phyloP scores from a whole-genome alignment of 35 echinoderm and acorn worm genomes.

The Apostichopus japonicus region DNA sequence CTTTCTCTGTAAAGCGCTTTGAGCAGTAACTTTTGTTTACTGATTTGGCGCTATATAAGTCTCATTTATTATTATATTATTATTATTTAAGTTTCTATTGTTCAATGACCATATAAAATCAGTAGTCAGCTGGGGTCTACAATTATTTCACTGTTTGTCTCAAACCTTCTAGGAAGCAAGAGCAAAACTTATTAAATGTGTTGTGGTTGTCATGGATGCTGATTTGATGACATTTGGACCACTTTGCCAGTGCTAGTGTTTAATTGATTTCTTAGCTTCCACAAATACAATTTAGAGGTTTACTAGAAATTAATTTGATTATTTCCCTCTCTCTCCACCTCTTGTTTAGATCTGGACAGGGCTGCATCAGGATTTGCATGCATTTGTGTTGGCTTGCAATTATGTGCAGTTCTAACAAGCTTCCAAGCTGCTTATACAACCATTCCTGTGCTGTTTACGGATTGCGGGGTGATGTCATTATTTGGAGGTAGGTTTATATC shows the following conservation, averaged over 20 bases:
- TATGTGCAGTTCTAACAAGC: constrained; percentile 87
- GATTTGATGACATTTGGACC: constrained; percentile 1
- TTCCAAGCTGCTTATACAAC: constrained; percentile 86
- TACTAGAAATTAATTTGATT: constrained; percentile 37
- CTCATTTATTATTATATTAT: no score
- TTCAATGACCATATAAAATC: constrained; percentile 48
- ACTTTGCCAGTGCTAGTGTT: neutral
- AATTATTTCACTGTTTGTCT: constrained; percentile 9
- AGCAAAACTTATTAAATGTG: constrained; percentile 13
- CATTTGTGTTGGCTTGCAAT: constrained; percentile 75
- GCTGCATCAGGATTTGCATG: constrained; percentile 70
- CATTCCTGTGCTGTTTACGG: constrained; percentile 77
- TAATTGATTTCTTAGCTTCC: constrained; percentile 20
- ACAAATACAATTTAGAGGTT: constrained; percentile 29
- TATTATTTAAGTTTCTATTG: no score
- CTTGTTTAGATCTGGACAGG: constrained; percentile 72
- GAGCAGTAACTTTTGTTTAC: no score
- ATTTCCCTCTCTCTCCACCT: constrained; percentile 3
- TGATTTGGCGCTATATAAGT: no score
- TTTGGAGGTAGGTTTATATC: constrained; percentile 71
- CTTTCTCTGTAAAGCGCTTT: no score
- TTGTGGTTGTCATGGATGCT: neutral
- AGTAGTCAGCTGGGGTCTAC: neutral
- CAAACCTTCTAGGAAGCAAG: neutral
- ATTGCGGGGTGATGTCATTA: constrained; percentile 92